Base-by-base conservation (phyloP, 1,140 invertebrate species). In the Vollenhovia emeryi region DNA sequence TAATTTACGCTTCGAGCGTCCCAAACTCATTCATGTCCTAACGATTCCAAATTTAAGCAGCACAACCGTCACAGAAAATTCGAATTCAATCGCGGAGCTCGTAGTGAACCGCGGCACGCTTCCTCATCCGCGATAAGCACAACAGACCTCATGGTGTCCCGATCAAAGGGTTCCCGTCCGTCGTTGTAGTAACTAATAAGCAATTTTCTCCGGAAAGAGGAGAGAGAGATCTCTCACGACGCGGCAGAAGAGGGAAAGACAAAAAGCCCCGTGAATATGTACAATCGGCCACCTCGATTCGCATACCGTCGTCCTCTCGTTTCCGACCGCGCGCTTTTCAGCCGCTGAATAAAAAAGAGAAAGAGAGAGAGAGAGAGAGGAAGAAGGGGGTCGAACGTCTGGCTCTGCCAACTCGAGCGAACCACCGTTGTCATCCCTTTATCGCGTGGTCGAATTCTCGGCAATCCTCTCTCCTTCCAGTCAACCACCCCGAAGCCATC, bases 401-500 rank as follows among this genome's bases (percentile, higher is more conserved):
- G 86, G 43, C 40, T 57, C 62, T 50, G 86, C 11, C 82, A 82
- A 60, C 74, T 79, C 59, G 86, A 79, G 59, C 50, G 24, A 33
- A 27, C 3, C 66, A 74, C 78, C 82, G 82, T 88, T 85, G 87
- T 88, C 87, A 75, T 88, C 87, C 87, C 74, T 88, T 88, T 88
- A 88, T 88, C 82, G 82, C 73, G 59, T 64, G 87, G 86, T 88
- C 74, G 86, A 85, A 88, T 88, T 88, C 82, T 85, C 74, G 21
- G 52, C 64, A 64, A 78, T 43, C 64, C 50, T 86, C 62, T 83
- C 62, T 83, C 33, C 75, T 68, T 85, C 45, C 52, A 30, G 55
- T 52, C 50, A 74, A 71, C 66, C 50, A 33, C 8, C 52, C 33
- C 24, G 7, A 18, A 60, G n/a, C 85, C 69, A 64, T 3, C 33